Conservation (phyloP, 2,888 invertebrate species). For the Synanthedon vespiformis region DNA sequence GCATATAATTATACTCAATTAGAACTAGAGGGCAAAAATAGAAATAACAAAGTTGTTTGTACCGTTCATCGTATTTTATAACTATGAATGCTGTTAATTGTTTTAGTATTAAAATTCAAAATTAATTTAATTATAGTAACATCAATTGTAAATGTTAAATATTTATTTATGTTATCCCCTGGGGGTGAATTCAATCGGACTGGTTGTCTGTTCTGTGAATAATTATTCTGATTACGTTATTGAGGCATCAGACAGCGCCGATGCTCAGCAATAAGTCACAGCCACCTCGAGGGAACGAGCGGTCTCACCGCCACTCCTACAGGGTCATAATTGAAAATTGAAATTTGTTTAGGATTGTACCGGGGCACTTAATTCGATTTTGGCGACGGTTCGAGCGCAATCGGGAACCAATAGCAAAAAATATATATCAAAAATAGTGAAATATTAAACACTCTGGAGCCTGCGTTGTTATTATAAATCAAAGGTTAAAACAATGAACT, state of each 20-base stretch:
- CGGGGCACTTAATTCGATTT: slow-evolving; percentile 57
- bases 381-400: slow-evolving; percentile 42
- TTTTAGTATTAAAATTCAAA: too few relatives aligned
- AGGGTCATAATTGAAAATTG: slow-evolving; percentile 64
- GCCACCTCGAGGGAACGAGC: slow-evolving; percentile 43
- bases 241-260: slow-evolving; percentile 32
- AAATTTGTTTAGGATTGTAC: slow-evolving; percentile 66
- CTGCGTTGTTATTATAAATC: neutral
- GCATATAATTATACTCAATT: too few relatives aligned
- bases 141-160: neutral
- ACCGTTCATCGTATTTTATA: too few relatives aligned
- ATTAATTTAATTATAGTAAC: too few relatives aligned
- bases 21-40: too few relatives aligned
- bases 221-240: slow-evolving; percentile 64
- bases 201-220: slow-evolving; percentile 28
- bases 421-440: slow-evolving; percentile 38
- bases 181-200: slow-evolving; percentile 40
- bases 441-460: neutral
- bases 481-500: too few relatives aligned
- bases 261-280: slow-evolving; percentile 55
- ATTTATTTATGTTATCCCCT: slow-evolving; percentile 27
- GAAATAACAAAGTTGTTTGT: too few relatives aligned
- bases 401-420: slow-evolving; percentile 55
- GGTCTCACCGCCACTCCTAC: slow-evolving; percentile 35
- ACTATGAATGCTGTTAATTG: too few relatives aligned